Conservation (phyloP, 2,797 vertebrate species). For the Diplodus puntazzo region DNA sequence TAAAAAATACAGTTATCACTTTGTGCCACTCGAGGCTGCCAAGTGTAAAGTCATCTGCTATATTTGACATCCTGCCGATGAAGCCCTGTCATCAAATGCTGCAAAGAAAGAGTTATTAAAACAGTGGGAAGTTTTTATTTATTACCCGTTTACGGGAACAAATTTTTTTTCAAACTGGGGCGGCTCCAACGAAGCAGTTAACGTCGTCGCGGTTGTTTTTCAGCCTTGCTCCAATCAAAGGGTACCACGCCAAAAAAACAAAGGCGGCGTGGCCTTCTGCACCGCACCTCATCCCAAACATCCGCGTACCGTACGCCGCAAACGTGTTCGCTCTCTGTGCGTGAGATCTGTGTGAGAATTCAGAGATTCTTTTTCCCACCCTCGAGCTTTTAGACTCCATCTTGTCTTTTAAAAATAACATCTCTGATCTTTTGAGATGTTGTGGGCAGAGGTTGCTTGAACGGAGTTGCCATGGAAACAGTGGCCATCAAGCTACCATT, state of each 20-base stretch:
- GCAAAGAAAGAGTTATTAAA: background rate
- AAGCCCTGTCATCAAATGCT: background rate
- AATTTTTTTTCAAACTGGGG: background rate
- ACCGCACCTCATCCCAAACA: background rate
- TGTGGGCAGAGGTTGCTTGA: conserved; percentile 77
- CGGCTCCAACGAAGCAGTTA: background rate
- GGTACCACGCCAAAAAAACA: conserved; percentile 1
- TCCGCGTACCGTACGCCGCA: background rate
- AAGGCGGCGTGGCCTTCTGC: conserved; percentile 3
- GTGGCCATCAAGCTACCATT: conserved; percentile 78
- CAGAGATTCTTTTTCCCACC: background rate
- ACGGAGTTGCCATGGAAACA: conserved; percentile 87
- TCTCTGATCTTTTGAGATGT: conserved; percentile 78
- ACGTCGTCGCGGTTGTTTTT: background rate
- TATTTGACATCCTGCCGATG: conserved; percentile 12
- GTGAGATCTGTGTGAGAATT: conserved; percentile 6
- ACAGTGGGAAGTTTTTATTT: background rate
- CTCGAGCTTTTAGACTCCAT: conserved; percentile 33
- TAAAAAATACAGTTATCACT: conserved; percentile 10
- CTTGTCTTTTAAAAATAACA: conserved; percentile 69
- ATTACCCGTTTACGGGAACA: background rate
- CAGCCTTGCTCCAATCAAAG: background rate
- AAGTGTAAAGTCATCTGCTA: background rate
- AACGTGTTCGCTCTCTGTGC: background rate
- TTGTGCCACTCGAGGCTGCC: conserved; percentile 39